Base-by-base conservation (phyloP, 1,140 invertebrate species). In the Rhyacophila brunnea region DNA sequence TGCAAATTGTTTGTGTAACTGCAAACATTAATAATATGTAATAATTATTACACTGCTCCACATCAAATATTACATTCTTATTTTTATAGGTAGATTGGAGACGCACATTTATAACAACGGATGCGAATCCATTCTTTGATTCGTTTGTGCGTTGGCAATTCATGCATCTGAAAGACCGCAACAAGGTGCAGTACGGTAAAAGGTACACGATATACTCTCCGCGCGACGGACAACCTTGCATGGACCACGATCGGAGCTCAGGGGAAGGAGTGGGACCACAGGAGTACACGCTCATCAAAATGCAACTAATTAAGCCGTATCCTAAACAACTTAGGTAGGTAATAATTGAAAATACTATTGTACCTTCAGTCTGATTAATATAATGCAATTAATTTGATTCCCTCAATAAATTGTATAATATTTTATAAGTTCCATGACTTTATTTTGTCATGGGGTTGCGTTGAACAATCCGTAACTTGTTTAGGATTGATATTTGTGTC, bases 91-190 rank as follows among this genome's bases (percentile, higher is more conserved):
- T 95, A 62, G 98, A 99, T 78, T 99, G 96, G 96, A 81, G 98
- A 28, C 82, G 98, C 45, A 92, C 89, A 9, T 99, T 99, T 71
- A 94, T 99, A 54, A 99, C 98, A 23, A 99, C 98, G 0, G 96
- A 99, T 81, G 90, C 84, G 0, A 99, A 99, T 83, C 94, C 93
- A 28, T 99, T 91, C 72, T 99, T 90, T 78, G 97, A 99, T 81
- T 96, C 95, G 0, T 99, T 99, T 80, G 88, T 99, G 7, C 83
- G 88, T 38, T 99, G 98, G 97, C 96, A 99, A 75, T 99, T 96
- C 73, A 73, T 90, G 53, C 87, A 88, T 63, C 77, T 99, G n/a
- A 93, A 92, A 71, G 85, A 87, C 54, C 82, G 84, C 55, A 91
- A 93, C 56, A 97, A 96, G 77, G 87, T 99, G 28, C 87, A 93